phyloP scores from a whole-genome alignment of 1,140 invertebrate species.

The Argopecten irradians region DNA sequence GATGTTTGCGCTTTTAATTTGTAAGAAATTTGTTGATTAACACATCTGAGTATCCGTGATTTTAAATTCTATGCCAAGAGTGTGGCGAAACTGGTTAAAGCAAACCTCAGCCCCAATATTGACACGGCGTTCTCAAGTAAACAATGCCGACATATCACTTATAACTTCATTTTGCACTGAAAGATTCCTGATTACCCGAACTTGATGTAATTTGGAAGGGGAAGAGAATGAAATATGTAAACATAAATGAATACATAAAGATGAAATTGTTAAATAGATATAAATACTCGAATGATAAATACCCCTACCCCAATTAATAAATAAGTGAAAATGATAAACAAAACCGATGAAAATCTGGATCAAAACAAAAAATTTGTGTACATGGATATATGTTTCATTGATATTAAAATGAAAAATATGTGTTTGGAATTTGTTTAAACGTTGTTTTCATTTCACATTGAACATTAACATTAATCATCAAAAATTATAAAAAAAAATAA shows the following conservation, averaged over 20 bases:
- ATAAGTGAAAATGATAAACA: too few relatives aligned
- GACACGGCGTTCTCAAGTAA: not conserved
- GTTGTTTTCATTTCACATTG: too few relatives aligned
- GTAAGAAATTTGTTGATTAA: not conserved
- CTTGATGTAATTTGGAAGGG: too few relatives aligned
- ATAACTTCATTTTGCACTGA: too few relatives aligned
- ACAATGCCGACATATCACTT: not conserved
- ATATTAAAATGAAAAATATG: too few relatives aligned
- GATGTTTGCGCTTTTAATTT: slow-evolving; percentile 22
- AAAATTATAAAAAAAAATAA: not conserved
- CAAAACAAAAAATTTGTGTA: not conserved
- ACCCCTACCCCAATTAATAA: too few relatives aligned
- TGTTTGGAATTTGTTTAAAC: too few relatives aligned
- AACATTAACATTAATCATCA: not conserved
- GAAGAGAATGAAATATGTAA: too few relatives aligned
- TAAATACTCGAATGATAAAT: too few relatives aligned
- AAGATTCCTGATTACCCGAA: too few relatives aligned
- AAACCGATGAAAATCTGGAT: slow-evolving; percentile 21
- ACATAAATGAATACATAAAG: too few relatives aligned
- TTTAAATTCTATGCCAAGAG: not conserved
- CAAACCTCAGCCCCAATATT: not conserved
- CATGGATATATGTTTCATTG: not conserved
- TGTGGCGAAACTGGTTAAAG: slow-evolving; percentile 3
- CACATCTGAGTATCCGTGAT: not conserved
- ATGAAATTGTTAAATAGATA: too few relatives aligned